Evolutionary conservation across 2,113 vertebrate genomes (phyloP).

Genomic region (Rousettus leschenaultii): DNA sequence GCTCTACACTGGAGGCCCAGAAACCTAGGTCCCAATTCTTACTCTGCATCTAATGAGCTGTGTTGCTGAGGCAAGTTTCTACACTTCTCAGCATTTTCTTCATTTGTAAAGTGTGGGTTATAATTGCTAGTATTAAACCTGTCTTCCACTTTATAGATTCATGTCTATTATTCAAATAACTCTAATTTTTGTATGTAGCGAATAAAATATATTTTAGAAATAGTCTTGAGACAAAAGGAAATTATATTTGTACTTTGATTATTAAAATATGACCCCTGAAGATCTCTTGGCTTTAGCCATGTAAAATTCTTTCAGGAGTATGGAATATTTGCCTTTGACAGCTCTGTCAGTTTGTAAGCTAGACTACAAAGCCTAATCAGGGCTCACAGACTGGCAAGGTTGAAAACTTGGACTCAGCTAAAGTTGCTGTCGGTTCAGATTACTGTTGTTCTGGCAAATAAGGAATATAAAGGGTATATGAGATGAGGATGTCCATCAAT

Average conservation of each 20-base stretch:
- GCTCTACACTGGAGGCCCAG: background rate
- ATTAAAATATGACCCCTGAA: background rate
- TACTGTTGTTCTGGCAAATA: background rate
- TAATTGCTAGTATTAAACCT: background rate
- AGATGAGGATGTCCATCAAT: rapidly evolving
- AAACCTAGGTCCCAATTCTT: background rate
- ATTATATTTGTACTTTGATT: background rate
- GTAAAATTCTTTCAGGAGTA: background rate
- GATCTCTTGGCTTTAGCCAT: background rate
- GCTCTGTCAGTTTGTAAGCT: background rate
- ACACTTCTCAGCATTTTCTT: background rate
- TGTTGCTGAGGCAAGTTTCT: background rate
- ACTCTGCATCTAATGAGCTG: background rate
- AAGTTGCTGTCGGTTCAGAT: background rate
- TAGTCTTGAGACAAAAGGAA: background rate
- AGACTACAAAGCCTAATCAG: background rate
- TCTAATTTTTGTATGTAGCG: background rate
- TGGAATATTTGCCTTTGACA: background rate
- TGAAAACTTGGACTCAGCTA: background rate
- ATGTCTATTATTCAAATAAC: background rate
- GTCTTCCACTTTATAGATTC: background rate
- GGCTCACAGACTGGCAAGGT: background rate
- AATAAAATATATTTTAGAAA: background rate
- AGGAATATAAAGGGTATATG: background rate
- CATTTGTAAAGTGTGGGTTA: background rate